Evolutionary conservation across 2,113 vertebrate species (phyloP).

Genomic region (Pseudolaguvia tuberculata): DNA sequence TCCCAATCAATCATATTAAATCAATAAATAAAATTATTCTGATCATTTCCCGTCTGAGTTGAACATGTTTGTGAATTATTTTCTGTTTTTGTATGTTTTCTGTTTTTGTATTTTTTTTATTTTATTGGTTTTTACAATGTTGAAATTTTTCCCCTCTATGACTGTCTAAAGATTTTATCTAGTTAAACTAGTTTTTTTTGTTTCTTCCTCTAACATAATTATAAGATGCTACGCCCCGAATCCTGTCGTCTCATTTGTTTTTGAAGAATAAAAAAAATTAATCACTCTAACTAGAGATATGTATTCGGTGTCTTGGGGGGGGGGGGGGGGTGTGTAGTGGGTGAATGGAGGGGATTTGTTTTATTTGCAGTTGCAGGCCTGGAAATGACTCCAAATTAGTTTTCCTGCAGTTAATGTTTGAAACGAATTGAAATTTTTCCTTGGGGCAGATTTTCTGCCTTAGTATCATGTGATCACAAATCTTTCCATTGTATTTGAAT

Average conservation of each 20-base stretch:
- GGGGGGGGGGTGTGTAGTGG: neutral
- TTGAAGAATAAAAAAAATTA: constrained; percentile 64
- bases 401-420: neutral
- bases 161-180: neutral
- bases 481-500: neutral
- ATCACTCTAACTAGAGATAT: constrained; percentile 47
- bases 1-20: constrained; percentile 38
- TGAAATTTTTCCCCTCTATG: neutral
- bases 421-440: neutral
- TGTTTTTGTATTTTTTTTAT: neutral
- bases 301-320: too few species aligned
- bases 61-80: too few species aligned
- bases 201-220: neutral
- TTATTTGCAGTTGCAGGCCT: too few species aligned
- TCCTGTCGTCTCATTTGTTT: constrained; percentile 46
- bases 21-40: too few species aligned
- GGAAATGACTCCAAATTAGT: neutral
- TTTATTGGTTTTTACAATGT: neutral
- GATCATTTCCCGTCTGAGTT: too few species aligned
- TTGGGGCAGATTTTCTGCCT: neutral
- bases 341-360: too few species aligned
- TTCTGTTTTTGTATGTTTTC: neutral
- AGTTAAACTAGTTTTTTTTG: neutral
- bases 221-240: constrained; percentile 15
- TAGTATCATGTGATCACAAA: neutral